Percentiles rank a stretch among this genome's conserved stretches.
phyloP scores from a whole-genome alignment of 2,797 vertebrate species.

The Sphaeramia orbicularis region DNA sequence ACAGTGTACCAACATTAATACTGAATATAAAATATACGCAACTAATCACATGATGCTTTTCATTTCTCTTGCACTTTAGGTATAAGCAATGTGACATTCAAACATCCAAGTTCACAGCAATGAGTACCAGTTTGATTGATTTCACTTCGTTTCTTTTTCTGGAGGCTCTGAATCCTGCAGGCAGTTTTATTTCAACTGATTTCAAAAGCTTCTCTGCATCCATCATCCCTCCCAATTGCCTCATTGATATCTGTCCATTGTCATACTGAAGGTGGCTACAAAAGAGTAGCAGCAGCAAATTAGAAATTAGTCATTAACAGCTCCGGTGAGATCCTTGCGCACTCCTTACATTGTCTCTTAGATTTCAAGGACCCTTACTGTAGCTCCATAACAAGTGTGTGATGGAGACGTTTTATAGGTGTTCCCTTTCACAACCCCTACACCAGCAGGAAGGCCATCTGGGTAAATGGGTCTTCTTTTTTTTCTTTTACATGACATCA shows the following conservation, averaged over 20 bases:
- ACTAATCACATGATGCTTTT: constrained; percentile 91
- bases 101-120: constrained; percentile 91
- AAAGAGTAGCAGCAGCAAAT: constrained; percentile 89
- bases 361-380: constrained; percentile 46
- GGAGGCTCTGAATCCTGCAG: constrained; percentile 71
- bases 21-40: constrained; percentile 98
- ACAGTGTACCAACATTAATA: constrained; percentile 99
- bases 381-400: constrained; percentile 49
- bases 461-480: constrained; percentile 54
- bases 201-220: constrained; percentile 62
- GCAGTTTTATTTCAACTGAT: constrained; percentile 70
- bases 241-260: constrained; percentile 76
- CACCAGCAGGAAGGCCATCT: constrained; percentile 68
- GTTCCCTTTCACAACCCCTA: constrained; percentile 81
- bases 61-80: constrained; percentile 87
- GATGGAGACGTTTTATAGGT: constrained; percentile 44
- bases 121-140: constrained; percentile 81
- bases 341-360: constrained; percentile 45
- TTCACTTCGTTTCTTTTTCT: constrained; percentile 63
- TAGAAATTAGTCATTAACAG: constrained; percentile 77
- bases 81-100: constrained; percentile 95
- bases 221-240: constrained; percentile 45
- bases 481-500: constrained; percentile 23
- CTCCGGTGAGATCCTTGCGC: constrained; percentile 63
- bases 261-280: constrained; percentile 81